phyloP scores from a whole-genome alignment of 2,888 invertebrate genomes.

The Eueremaeus valkanovi region DNA sequence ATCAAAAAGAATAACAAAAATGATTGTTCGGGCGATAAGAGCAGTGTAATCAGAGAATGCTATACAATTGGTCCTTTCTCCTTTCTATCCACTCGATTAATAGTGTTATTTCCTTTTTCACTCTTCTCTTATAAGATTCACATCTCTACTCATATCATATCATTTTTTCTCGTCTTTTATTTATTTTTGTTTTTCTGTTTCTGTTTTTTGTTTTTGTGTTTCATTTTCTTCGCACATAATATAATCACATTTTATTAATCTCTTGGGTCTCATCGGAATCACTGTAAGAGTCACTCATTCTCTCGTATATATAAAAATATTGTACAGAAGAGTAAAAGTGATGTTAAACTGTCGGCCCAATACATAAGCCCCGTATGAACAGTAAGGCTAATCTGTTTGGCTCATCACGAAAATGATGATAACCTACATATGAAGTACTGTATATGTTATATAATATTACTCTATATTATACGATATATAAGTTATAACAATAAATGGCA shows the following conservation, averaged over 20 bases:
- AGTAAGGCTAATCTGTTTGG: background rate
- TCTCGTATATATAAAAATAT: background rate
- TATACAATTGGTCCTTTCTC: too few species aligned
- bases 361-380: background rate
- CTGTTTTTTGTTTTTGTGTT: background rate
- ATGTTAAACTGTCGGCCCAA: constrained; percentile 1
- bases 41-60: background rate
- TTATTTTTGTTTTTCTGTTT: background rate
- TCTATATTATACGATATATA: background rate
- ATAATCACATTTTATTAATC: constrained; percentile 6
- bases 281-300: background rate
- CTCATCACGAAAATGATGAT: background rate
- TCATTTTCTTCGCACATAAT: background rate
- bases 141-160: background rate
- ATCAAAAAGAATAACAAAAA: background rate
- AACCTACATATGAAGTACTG: background rate
- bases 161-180: background rate
- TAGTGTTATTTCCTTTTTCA: background rate
- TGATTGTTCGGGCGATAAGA: background rate
- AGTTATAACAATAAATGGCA: background rate
- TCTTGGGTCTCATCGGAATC: background rate
- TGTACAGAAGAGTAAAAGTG: background rate
- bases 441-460: too few species aligned
- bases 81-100: background rate
- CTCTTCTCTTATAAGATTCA: background rate